Evolutionary conservation across 1,140 invertebrate genomes (phyloP), one percentile per base, ranked within the genome.

Genomic region (Rhagoletis zephyria): DNA sequence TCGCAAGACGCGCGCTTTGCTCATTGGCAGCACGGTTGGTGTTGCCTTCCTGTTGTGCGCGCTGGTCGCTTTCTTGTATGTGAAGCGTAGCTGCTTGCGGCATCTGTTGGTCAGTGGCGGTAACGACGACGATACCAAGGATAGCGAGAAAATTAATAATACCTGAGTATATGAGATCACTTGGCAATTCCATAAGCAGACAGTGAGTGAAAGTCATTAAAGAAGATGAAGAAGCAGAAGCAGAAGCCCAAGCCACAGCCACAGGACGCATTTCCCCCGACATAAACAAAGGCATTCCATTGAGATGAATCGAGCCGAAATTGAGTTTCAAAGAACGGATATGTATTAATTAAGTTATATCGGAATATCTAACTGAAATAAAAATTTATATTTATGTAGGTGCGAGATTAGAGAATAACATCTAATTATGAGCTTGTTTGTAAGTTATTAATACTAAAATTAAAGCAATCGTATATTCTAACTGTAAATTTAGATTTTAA

Each of bases 21-120:
- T 95, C 1, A 95, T 95, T 89, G 95, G 95, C 19, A 94, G 95
- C 60, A 93, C 94, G 3, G 94, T 95, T n/a, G 94, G 94, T 16
- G 94, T 95, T 40, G 88, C 95, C n/a, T 94, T 94, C 9, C 93
- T 94, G 40, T 89, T 95, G 0, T 94, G 94, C 40, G 93, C 95
- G 9, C 93, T 94, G 64, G 94, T 93, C 6, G 93, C 95, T 87
- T 95, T 95, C 94, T 95, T 95, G 93, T 94, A 94, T 19, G 94
- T 93, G 88, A 93, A 93, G 88, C 91, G 91, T 88, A 92, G 90
- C 87, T 93, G 92, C 87, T 88, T 92, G n/a, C 88, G 88, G 63
- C 90, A 93, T 42, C 85, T 93, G 42, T 91, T 92, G 88, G 89
- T 87, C 63, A 87, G 89, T 12, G 77, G 63, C 16, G 64, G 45